These are phyloP conservation scores for Oreohelix idahoensis DNA, from an alignment of 1,140 invertebrate genomes.

Conservation along the genomic window DNA sequence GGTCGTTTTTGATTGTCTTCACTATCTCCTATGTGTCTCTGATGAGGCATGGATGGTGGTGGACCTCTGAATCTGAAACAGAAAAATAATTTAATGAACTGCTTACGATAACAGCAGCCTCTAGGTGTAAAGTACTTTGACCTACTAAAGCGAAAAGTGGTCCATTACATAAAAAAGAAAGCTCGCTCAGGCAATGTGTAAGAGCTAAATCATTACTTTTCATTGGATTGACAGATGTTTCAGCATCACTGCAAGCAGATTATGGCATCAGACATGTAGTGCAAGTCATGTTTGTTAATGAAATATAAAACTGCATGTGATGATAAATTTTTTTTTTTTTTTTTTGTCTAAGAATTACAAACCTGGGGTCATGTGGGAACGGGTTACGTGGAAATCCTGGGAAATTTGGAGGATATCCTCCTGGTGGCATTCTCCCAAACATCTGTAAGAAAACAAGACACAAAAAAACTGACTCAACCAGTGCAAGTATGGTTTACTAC, in stretches of 20 bases:
- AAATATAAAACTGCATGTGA: background rate
- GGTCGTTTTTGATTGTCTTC: slow-evolving; percentile 75
- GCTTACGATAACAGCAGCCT: too few species aligned
- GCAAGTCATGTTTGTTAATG: background rate
- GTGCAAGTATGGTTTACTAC: too few species aligned
- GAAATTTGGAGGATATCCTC: slow-evolving; percentile 70
- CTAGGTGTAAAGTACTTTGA: too few species aligned
- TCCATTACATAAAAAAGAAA: too few species aligned
- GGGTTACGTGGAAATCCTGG: slow-evolving; percentile 70
- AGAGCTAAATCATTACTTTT: background rate
- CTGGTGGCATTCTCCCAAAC: slow-evolving; percentile 65
- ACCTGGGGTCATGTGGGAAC: slow-evolving; percentile 72
- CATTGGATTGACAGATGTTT: slow-evolving; percentile 1
- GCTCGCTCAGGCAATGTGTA: background rate
- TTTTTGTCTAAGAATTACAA: slow-evolving; percentile 22
- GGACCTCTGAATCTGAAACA: slow-evolving; percentile 52
- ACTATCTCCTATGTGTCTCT: slow-evolving; percentile 50
- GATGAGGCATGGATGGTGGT: slow-evolving; percentile 55
- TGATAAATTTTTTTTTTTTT: background rate
- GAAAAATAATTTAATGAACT: too few species aligned
- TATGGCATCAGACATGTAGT: too few species aligned
- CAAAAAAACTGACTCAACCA: too few species aligned
- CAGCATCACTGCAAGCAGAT: background rate
- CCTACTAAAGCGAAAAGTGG: too few species aligned
- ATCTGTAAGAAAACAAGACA: slow-evolving; percentile 64